Percentiles rank a stretch among this genome's conserved stretches.
phyloP scores from a whole-genome alignment of 2,888 invertebrate species.

The Atrina japonica region DNA sequence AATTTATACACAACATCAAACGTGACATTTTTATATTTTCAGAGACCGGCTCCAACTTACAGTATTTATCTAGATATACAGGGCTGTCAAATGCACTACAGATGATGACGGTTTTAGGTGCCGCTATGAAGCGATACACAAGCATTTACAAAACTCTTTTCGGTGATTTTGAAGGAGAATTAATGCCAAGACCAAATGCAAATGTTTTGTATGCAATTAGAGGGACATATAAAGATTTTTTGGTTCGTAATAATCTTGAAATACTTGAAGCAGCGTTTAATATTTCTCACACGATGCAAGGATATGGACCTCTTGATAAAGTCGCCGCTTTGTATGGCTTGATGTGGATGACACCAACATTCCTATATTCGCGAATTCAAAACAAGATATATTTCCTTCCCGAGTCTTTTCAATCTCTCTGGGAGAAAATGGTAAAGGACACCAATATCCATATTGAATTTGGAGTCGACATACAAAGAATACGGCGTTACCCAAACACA shows the following conservation, averaged over 20 bases:
- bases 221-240: slow-evolving; percentile 24
- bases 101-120: background rate
- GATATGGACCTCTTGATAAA: slow-evolving; percentile 26
- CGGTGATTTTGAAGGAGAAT: slow-evolving; percentile 14
- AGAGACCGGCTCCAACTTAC: no score
- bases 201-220: background rate
- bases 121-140: slow-evolving; percentile 1
- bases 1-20: no score
- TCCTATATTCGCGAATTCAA: background rate
- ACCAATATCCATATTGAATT: background rate
- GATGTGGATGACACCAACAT: slow-evolving; percentile 16
- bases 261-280: slow-evolving; percentile 11
- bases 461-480: background rate
- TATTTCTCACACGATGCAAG: slow-evolving; percentile 1
- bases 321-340: slow-evolving; percentile 24
- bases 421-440: background rate
- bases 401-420: background rate
- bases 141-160: slow-evolving; percentile 12
- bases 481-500: background rate
- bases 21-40: no score
- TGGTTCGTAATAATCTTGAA: slow-evolving; percentile 5
- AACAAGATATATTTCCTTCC: background rate
- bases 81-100: no score
- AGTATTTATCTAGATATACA: no score
- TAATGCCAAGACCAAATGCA: slow-evolving; percentile 19